phyloP scores from a whole-genome alignment of 1,140 invertebrate genomes.

The Samia ricini region DNA sequence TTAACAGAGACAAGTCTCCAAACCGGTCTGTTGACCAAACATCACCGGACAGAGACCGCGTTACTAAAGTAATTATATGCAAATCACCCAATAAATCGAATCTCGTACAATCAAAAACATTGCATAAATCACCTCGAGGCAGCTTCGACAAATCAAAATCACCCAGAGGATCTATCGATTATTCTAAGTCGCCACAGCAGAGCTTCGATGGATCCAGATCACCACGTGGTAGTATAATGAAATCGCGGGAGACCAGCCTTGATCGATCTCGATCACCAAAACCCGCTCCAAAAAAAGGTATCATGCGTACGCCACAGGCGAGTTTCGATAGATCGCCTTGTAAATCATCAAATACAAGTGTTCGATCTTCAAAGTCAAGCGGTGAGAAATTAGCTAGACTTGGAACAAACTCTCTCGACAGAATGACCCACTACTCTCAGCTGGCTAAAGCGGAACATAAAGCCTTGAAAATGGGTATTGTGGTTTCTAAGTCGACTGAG shows the following conservation, averaged over 20 bases:
- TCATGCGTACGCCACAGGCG: conserved; percentile 73
- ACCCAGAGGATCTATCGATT: conserved; percentile 64
- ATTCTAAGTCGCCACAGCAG: conserved; percentile 66
- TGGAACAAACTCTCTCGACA: conserved; percentile 72
- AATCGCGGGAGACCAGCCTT: conserved; percentile 66
- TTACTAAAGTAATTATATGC: conserved; percentile 75
- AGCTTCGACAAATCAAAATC: conserved; percentile 67
- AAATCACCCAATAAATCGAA: conserved; percentile 76
- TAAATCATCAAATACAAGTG: conserved; percentile 69
- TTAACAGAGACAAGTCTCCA: conserved; percentile 68
- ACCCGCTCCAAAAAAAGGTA: conserved; percentile 71
- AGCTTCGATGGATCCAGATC: conserved; percentile 70
- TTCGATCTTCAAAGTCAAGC: conserved; percentile 66
- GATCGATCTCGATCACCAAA: conserved; percentile 70
- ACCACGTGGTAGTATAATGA: conserved; percentile 65
- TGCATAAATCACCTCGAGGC: conserved; percentile 66
- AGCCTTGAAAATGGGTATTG: conserved; percentile 75
- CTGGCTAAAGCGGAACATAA: conserved; percentile 73
- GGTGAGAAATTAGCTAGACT: conserved; percentile 70
- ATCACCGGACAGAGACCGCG: conserved; percentile 63
- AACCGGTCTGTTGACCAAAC: conserved; percentile 46
- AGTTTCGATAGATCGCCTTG: conserved; percentile 72
- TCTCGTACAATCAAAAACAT: conserved; percentile 61
- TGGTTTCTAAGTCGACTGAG: conserved; percentile 75
- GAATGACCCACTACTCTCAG: conserved; percentile 73